Base-by-base conservation (phyloP, 2,113 vertebrate genomes). In the Ptyas mucosa region DNA sequence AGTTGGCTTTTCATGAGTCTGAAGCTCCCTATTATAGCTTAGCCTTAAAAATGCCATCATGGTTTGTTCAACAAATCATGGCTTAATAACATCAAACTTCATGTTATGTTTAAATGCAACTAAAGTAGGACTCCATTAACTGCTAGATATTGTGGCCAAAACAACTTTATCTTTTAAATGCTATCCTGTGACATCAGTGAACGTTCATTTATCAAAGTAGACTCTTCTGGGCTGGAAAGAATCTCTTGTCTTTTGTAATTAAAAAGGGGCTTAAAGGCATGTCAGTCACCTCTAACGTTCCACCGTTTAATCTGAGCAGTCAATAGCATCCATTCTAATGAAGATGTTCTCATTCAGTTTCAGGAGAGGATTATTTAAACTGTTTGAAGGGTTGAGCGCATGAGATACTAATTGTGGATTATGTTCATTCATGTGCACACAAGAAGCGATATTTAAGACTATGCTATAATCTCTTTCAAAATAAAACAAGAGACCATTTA, bases 241-340 rank as follows among this genome's bases (percentile, higher is more conserved):
- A 29, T 53, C 85, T 61, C 9, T 91, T 18, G 89, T 46, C 58
- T 87, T 96, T 93, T 94, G 51, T 21, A 94, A 29, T 94, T 87
- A 94, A 89, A 61, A 75, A 1, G 12, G 29, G n/a, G 0, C 5
- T 94, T 95, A 94, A 91, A 91, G 88, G 69, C 57, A 93, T 90
- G 93, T 95, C 90, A 34, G 87, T 94, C 92, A 93, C 96, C 95
- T 96, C 54, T 29, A 89, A 29, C 69, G 88, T 90, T 92, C 85
- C 69, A 86, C 53, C 90, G 85, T 95, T 93, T 94, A 94, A 93
- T 93, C 88, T 95, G 39, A 95, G 64, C 3, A 81, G 92, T n/a
- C 88, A 92, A 7, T 90, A 89, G 81, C 43, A 87, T 57, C 53
- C 93, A 57, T 89, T 94, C 43, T 93, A 94, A 94, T 92, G 94